Evolutionary conservation across 1,140 invertebrate species (phyloP).

Genomic region (Lordiphosa clarofinis): DNA sequence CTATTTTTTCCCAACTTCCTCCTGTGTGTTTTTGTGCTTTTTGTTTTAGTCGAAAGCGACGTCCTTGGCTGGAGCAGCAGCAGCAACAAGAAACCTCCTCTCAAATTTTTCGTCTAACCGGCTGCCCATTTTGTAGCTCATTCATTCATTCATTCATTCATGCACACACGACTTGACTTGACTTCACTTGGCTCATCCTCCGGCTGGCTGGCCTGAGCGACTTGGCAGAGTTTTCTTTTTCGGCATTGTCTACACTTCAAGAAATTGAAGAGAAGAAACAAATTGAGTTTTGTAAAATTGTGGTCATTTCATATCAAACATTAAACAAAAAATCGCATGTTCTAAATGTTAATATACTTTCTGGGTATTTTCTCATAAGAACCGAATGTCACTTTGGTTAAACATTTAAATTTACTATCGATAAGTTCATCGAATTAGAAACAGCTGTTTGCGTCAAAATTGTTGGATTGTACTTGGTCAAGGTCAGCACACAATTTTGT

Average conservation of each 20-base stretch:
- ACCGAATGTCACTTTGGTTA: too few species aligned
- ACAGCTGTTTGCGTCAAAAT: too few species aligned
- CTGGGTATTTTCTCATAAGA: too few species aligned
- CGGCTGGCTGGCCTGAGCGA: constrained; percentile 17
- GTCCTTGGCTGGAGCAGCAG: constrained; percentile 36
- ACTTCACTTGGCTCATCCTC: constrained; percentile 30
- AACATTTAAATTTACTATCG: too few species aligned
- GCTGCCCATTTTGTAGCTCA: constrained; percentile 33
- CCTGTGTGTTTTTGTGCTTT: constrained; percentile 32
- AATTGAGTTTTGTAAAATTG: too few species aligned
- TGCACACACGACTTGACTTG: constrained; percentile 36
- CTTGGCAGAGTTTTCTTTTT: constrained; percentile 30
- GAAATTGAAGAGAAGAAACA: constrained; percentile 8
- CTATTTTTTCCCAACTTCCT: constrained; percentile 49
- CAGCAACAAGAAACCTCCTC: neutral
- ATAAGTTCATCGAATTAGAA: too few species aligned
- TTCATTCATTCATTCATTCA: constrained; percentile 45
- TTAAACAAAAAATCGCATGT: too few species aligned
- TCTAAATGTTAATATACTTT: too few species aligned
- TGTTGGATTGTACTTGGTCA: too few species aligned
- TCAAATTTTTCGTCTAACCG: constrained; percentile 15
- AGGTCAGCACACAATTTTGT: too few species aligned
- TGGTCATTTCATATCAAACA: too few species aligned
- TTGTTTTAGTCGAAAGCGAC: constrained; percentile 26
- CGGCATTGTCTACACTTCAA: constrained; percentile 32